Conservation (phyloP, 2,113 vertebrate genomes). For the Phaethon lepturus region DNA sequence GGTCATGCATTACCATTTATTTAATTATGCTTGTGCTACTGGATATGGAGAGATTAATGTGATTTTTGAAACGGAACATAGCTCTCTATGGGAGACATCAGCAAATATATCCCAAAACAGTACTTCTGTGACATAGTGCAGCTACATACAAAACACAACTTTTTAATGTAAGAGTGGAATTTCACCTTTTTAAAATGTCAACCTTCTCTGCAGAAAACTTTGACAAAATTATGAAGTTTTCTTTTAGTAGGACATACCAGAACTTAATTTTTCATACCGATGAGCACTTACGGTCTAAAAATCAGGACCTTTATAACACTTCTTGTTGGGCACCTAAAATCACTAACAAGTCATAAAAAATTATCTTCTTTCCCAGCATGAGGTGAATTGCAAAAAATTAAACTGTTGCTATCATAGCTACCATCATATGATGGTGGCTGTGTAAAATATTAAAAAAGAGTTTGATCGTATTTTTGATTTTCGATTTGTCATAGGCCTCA, state of each 20-base stretch:
- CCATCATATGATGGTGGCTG: neutral
- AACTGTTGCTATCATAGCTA: neutral
- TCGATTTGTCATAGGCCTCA: constrained; percentile 71
- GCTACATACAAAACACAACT: neutral
- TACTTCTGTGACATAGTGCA: neutral
- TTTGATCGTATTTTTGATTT: constrained; percentile 64
- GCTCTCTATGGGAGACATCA: neutral
- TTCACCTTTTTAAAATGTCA: neutral
- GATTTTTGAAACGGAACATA: neutral
- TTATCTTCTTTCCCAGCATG: neutral
- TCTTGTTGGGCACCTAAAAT: neutral
- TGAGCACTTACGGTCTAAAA: neutral
- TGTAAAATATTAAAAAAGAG: constrained; percentile 41
- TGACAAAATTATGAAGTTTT: neutral
- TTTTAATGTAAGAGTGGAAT: neutral
- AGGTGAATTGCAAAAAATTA: neutral
- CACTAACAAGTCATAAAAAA: neutral
- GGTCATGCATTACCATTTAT: neutral
- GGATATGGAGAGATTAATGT: neutral
- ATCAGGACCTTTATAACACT: neutral
- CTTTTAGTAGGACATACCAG: neutral
- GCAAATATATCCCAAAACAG: neutral
- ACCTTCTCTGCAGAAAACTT: neutral
- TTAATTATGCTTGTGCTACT: neutral
- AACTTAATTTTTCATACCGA: neutral